Percentiles rank a stretch among this genome's conserved stretches.
Evolutionary conservation across 2,888 invertebrate genomes (phyloP).

Genomic region (Athripsodes cinereus): DNA sequence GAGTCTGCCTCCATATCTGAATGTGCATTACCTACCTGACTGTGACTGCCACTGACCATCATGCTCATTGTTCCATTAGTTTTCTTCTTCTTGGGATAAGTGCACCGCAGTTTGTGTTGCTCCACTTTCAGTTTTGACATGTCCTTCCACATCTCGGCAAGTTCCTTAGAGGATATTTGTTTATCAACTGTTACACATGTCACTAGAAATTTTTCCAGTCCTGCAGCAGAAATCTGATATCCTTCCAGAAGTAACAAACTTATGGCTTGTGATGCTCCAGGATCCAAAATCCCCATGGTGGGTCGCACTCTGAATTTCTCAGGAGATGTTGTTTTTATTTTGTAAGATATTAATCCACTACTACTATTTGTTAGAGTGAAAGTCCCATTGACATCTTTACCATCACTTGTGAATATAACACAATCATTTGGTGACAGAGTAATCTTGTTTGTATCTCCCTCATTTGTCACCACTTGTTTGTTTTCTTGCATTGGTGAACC

Average conservation of each 20-base stretch:
- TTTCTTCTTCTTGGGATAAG: constrained; percentile 42
- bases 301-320: constrained; percentile 92
- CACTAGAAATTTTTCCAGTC: constrained; percentile 82
- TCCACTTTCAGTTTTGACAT: constrained; percentile 53
- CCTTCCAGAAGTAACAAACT: constrained; percentile 71
- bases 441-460: constrained; percentile 38
- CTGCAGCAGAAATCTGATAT: constrained; percentile 58
- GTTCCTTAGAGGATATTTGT: constrained; percentile 51
- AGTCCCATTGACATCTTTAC: constrained; percentile 61
- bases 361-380: constrained; percentile 67
- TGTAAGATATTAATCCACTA: constrained; percentile 42
- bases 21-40: not conserved
- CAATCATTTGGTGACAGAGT: constrained; percentile 61
- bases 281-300: constrained; percentile 68
- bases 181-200: constrained; percentile 70
- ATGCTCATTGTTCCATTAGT: not conserved
- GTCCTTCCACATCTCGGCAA: constrained; percentile 69
- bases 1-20: not conserved
- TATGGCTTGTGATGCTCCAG: constrained; percentile 59
- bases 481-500: constrained; percentile 37
- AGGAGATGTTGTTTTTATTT: constrained; percentile 94
- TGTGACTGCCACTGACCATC: not conserved
- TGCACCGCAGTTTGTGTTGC: constrained; percentile 67
- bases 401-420: constrained; percentile 62
- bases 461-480: not conserved